Percentiles rank a stretch among this genome's conserved stretches.
Conservation (phyloP, 1,140 invertebrate genomes). For the Leptoteleia sp. region DNA sequence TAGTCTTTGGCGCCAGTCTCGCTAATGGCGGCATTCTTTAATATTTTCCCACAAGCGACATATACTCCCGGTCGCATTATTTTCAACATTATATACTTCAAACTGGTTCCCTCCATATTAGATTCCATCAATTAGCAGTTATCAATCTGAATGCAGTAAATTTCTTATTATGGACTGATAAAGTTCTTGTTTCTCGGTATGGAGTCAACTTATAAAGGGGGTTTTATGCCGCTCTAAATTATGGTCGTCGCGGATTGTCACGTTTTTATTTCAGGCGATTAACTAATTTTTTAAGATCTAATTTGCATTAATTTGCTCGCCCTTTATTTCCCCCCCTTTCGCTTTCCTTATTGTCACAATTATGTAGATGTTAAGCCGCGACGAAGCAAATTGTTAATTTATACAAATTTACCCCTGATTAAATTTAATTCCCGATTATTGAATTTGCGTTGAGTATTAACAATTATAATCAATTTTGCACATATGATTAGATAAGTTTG, state of each 20-base stretch:
- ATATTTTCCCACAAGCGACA: conserved; percentile 46
- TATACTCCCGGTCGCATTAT: conserved; percentile 18
- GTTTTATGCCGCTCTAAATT: background rate
- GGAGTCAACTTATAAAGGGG: conserved; percentile 1
- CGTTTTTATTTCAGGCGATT: conserved; percentile 11
- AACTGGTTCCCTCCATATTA: conserved; percentile 43
- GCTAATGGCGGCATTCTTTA: conserved; percentile 55
- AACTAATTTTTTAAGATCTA: conserved; percentile 21
- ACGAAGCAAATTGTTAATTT: no score
- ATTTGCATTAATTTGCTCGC: conserved; percentile 6
- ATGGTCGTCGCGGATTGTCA: background rate
- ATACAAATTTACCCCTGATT: no score
- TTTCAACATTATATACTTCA: conserved; percentile 28
- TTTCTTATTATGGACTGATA: conserved; percentile 42
- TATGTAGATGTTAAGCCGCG: no score
- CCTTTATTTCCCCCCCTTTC: no score
- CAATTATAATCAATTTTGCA: no score
- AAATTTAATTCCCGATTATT: no score
- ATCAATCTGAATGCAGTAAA: conserved; percentile 41
- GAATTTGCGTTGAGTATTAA: no score
- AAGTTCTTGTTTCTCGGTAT: conserved; percentile 35
- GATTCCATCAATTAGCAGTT: conserved; percentile 54
- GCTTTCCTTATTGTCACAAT: no score
- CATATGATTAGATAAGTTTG: no score
- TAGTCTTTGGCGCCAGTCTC: conserved; percentile 64